Base-by-base conservation (phyloP, 2,797 vertebrate species). In the Trematocara caparti region DNA sequence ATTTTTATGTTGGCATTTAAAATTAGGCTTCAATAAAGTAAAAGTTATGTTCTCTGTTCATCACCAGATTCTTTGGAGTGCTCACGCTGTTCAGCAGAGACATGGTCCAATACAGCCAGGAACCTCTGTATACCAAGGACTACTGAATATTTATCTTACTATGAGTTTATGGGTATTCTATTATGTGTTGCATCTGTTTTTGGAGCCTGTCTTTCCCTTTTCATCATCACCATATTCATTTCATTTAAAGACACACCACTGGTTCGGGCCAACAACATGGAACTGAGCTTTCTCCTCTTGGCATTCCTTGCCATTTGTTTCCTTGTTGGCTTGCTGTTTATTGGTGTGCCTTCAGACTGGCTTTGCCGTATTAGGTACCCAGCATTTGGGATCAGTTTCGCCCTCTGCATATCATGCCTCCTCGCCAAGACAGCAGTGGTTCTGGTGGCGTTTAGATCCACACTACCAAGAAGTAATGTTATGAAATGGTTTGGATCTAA, bases 251-350 rank as follows among this genome's bases (percentile, higher is more conserved):
- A 93, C 32, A 95, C 95, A 14, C 94, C 94, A 15, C 76, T 96
- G 19, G 92, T 96, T 36, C 90, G 94, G 36, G 96, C 91, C 30
- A 96, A 96, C 86, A 96, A 96, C 84, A 95, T 94, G 84, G 94
- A 96, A 62, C 57, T 96, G 53, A 96, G 95, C 80, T 94, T 96
- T 50, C 83, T 94, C 27, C 89, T 96, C 34, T 83, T 96, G 12
- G 48, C 94, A 4, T 95, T 95, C 38, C 90, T 96, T 59, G 73
- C 88, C 8, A 57, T 94, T 6, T 96, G 96, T 77, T 96, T 96
- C 76, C 91, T 96, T 40, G 91, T 93, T 51, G 84, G 89, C 3
- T 74, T 95, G 30, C 84, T 95, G 48, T 96, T 96, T 45, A 93
- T 96, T 32, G 96, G 95, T 1, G 81, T 94, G 82, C 96, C 96